These are phyloP conservation scores for Diplodus puntazzo DNA, from an alignment of 2,797 vertebrate species.

Conservation along the genomic window DNA sequence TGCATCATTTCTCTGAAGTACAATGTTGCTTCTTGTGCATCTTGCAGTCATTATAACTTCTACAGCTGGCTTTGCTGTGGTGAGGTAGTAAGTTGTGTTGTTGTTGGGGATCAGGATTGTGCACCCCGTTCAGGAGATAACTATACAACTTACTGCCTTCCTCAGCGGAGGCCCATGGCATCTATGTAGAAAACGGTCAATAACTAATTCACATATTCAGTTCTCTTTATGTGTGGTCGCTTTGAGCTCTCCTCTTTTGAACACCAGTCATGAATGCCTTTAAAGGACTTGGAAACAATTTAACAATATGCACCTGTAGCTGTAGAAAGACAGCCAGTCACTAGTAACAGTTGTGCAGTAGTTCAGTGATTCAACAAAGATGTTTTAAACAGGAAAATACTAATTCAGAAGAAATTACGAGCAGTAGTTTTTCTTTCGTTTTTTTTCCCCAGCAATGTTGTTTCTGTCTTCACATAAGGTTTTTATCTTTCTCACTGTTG, in stretches of 20 bases:
- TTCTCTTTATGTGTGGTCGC: background rate
- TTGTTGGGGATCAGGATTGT: slow-evolving; percentile 93
- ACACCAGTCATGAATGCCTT: background rate
- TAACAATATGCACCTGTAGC: background rate
- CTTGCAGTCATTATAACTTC: slow-evolving; percentile 14
- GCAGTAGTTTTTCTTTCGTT: background rate
- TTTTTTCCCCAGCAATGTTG: background rate
- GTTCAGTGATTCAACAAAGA: background rate
- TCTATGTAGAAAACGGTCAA: slow-evolving; percentile 2
- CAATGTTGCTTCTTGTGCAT: slow-evolving; percentile 9
- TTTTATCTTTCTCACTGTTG: slow-evolving; percentile 59
- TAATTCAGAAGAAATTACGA: background rate
- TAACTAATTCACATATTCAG: background rate
- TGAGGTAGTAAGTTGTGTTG: slow-evolving; percentile 99
- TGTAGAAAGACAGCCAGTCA: background rate
- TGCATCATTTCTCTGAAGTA: background rate
- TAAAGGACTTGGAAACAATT: background rate
- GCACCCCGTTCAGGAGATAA: slow-evolving; percentile 93
- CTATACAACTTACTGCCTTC: slow-evolving; percentile 99
- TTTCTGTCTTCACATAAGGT: slow-evolving; percentile 12
- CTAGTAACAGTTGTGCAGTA: background rate
- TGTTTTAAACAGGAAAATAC: too few relatives aligned
- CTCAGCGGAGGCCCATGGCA: slow-evolving; percentile 73
- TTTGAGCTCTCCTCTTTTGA: background rate
- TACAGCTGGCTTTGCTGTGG: slow-evolving; percentile 78